phyloP scores from a whole-genome alignment of 2,888 invertebrate species.

The Buathra laborator region DNA sequence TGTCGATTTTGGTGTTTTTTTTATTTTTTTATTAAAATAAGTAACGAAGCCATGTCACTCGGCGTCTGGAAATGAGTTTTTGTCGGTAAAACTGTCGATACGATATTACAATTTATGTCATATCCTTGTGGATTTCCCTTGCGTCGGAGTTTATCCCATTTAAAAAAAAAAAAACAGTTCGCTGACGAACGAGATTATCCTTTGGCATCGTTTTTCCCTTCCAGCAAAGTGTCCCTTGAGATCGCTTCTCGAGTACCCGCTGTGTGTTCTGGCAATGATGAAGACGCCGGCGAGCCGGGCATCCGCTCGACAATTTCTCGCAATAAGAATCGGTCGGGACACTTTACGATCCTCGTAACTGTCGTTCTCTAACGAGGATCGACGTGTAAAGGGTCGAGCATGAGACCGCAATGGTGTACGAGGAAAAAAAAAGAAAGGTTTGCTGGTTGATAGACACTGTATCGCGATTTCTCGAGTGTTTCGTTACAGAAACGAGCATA shows the following conservation, averaged over 20 bases:
- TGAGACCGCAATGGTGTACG: not conserved
- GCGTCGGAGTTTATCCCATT: not conserved
- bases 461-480: slow-evolving; percentile 32
- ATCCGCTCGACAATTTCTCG: slow-evolving; percentile 27
- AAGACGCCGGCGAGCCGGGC: slow-evolving; percentile 28
- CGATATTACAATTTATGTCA: not conserved
- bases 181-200: slow-evolving; percentile 16
- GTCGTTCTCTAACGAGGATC: slow-evolving; percentile 60
- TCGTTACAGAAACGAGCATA: not conserved
- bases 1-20: not conserved
- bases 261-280: slow-evolving; percentile 10
- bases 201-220: slow-evolving; percentile 11
- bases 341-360: slow-evolving; percentile 64
- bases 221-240: slow-evolving; percentile 23
- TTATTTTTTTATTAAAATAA: not conserved
- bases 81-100: not conserved
- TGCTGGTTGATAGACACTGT: not conserved
- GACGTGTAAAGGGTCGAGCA: slow-evolving; percentile 20
- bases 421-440: not conserved
- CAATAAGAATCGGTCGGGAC: slow-evolving; percentile 51
- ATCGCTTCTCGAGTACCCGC: slow-evolving; percentile 14
- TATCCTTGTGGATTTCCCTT: not conserved
- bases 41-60: not conserved
- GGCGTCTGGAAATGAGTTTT: not conserved
- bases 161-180: not conserved